These are phyloP conservation scores for Eulacestoma nigropectus DNA, from an alignment of 2,113 vertebrate species.

Conservation along the genomic window DNA sequence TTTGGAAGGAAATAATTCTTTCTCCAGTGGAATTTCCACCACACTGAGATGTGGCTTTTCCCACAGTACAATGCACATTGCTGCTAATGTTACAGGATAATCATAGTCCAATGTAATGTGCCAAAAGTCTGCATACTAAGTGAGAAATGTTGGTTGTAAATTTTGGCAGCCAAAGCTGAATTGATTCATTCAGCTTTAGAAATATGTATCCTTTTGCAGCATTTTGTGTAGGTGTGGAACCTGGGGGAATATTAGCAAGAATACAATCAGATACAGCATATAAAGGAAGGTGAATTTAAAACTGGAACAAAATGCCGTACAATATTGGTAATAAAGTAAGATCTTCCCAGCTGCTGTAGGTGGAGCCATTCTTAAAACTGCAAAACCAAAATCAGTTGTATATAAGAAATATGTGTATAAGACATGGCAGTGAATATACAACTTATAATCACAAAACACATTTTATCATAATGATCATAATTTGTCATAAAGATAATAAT, in stretches of 20 bases:
- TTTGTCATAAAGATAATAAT: neutral
- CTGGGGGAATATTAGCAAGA: neutral
- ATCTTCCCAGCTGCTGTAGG: neutral
- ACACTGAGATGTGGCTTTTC: neutral
- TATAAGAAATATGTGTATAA: neutral
- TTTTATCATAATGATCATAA: neutral
- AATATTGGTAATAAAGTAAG: neutral
- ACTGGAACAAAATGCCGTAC: neutral
- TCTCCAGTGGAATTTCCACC: neutral
- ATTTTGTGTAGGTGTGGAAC: neutral
- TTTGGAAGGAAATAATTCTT: conserved; percentile 4
- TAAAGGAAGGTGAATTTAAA: neutral
- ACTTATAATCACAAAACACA: neutral
- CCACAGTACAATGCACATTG: neutral
- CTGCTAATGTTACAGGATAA: neutral
- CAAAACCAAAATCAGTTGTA: neutral
- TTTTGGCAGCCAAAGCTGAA: conserved; percentile 12
- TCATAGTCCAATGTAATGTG: neutral
- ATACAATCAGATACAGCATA: neutral
- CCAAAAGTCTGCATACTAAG: conserved; percentile 20
- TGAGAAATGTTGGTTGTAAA: neutral
- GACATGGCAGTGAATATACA: neutral
- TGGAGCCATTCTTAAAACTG: neutral
- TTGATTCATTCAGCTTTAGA: conserved; percentile 39
- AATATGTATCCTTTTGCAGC: neutral